A percentile compares a stretch with the other conserved stretches of the same genome.
These are phyloP conservation scores for Halocynthia roretzi DNA, from an alignment of 23 tunicate species.

Conservation along the genomic window DNA sequence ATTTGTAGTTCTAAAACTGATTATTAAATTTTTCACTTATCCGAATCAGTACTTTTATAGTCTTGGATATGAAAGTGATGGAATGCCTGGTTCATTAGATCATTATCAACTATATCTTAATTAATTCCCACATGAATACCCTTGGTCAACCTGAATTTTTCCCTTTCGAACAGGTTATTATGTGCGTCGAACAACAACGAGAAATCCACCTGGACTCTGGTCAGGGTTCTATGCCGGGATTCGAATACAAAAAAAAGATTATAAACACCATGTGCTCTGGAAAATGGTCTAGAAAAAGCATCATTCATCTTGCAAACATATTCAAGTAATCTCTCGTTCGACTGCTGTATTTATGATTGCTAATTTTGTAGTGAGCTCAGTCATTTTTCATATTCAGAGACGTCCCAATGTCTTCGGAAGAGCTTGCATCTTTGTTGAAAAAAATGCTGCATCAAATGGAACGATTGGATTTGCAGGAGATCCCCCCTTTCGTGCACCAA, in stretches of 20 bases:
- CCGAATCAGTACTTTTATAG: too few species aligned
- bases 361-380: background rate
- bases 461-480: conserved; percentile 18
- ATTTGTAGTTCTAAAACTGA: too few species aligned
- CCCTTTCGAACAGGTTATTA: conserved; percentile 3
- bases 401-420: conserved; percentile 35
- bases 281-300: conserved; percentile 35
- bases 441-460: conserved; percentile 42
- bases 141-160: background rate
- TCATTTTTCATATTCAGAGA: conserved; percentile 27
- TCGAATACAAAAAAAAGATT: conserved; percentile 36
- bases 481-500: conserved; percentile 56
- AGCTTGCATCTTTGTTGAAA: conserved; percentile 33
- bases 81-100: background rate
- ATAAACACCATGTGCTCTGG: conserved; percentile 33
- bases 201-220: conserved; percentile 20
- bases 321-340: conserved; percentile 37
- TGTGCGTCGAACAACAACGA: conserved; percentile 8
- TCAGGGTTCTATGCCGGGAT: conserved; percentile 32
- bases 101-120: too few species aligned
- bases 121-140: too few species aligned
- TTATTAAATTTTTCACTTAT: too few species aligned
- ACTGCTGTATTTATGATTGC: background rate
- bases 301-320: conserved; percentile 20
- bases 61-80: too few species aligned